phyloP scores from a whole-genome alignment of 2,797 vertebrate genomes.

The Thripadectes ignobilis region DNA sequence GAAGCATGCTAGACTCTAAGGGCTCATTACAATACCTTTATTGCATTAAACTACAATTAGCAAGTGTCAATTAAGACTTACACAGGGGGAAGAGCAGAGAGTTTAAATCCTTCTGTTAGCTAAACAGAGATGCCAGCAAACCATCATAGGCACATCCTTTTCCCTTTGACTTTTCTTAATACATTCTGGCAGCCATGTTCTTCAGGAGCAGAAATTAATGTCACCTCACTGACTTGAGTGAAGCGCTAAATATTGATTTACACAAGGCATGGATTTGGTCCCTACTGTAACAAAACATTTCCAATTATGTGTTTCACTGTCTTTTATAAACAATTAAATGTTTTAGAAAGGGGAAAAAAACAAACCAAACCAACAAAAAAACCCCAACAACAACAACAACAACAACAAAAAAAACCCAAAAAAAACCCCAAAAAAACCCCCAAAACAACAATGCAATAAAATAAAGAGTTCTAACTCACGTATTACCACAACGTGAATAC shows the following conservation, averaged over 20 bases:
- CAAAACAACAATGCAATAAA: neutral
- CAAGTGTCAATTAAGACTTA: neutral
- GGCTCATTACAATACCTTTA: neutral
- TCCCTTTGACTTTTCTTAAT: constrained; percentile 1
- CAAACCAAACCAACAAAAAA: neutral
- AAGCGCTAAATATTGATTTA: neutral
- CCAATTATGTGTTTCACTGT: neutral
- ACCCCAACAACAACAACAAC: neutral
- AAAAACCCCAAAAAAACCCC: neutral
- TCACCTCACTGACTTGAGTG: neutral
- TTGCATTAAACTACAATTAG: constrained; percentile 14
- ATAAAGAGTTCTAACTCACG: neutral
- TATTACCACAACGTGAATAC: neutral
- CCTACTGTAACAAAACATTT: neutral
- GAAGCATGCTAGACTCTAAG: neutral
- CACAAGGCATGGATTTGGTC: neutral
- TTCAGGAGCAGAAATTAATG: neutral
- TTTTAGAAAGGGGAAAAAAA: neutral
- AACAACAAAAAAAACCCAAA: neutral
- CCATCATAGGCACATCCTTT: neutral
- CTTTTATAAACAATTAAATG: neutral
- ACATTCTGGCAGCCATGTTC: neutral
- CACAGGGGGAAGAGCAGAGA: rapidly evolving
- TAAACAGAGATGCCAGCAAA: neutral
- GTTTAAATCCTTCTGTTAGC: neutral